A percentile compares a stretch with the other conserved stretches of the same genome.
Conservation (phyloP, 2,113 vertebrate genomes). For the Physeter macrocephalus region DNA sequence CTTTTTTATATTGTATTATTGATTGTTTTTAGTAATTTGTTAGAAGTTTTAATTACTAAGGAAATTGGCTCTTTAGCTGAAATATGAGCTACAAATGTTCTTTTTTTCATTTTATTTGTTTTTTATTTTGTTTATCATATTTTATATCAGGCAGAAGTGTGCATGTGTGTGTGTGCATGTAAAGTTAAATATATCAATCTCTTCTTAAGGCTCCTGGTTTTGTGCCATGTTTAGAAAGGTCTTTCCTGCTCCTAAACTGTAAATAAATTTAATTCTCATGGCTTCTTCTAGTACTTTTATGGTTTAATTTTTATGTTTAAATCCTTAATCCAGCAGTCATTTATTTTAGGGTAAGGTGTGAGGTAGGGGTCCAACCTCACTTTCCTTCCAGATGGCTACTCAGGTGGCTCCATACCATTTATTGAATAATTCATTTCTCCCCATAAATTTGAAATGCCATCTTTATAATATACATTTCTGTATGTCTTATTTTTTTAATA, state of each 20-base stretch:
- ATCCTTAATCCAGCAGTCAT: not conserved
- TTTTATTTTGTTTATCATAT: not conserved
- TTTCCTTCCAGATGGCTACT: not conserved
- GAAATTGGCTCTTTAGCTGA: not conserved
- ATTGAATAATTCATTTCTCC: not conserved
- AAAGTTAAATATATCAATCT: not conserved
- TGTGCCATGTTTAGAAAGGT: not conserved
- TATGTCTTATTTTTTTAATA: not conserved
- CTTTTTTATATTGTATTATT: not conserved
- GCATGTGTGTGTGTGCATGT: not conserved
- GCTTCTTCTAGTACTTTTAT: not conserved
- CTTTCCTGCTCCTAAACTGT: not conserved
- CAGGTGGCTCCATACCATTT: not conserved
- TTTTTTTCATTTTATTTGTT: not conserved
- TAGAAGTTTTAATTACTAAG: not conserved
- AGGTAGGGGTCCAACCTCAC: not conserved
- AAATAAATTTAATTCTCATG: not conserved
- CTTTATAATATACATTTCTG: not conserved
- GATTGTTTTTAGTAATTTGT: not conserved
- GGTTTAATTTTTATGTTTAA: not conserved
- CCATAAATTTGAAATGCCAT: not conserved
- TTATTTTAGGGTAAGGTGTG: not conserved
- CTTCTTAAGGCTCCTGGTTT: not conserved
- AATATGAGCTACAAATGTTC: not conserved
- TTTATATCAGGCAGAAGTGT: not conserved